These are phyloP conservation scores for Nebria salina DNA, from an alignment of 2,888 invertebrate species.

Conservation along the genomic window DNA sequence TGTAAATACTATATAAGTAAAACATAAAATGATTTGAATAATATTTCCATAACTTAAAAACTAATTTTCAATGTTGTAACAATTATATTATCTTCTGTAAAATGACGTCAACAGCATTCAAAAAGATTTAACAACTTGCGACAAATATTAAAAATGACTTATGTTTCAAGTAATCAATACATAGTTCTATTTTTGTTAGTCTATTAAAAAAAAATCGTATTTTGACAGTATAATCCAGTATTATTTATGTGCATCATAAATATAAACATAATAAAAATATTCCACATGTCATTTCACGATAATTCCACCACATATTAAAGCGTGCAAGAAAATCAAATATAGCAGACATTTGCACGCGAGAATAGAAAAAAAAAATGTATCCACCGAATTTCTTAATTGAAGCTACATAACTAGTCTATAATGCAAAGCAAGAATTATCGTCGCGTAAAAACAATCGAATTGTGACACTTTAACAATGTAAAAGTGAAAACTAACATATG, in stretches of 20 bases:
- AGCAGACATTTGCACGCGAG: neutral
- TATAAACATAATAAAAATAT: neutral
- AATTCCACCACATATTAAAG: neutral
- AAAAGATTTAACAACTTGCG: neutral
- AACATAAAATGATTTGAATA: neutral
- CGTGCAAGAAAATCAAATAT: too few species aligned
- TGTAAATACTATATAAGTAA: neutral
- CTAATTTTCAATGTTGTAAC: too few species aligned
- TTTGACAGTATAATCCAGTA: neutral
- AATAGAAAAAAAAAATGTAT: neutral
- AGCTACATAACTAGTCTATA: neutral
- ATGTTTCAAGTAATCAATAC: neutral
- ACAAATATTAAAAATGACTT: neutral
- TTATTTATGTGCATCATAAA: constrained; percentile 1
- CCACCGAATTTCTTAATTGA: constrained; percentile 5
- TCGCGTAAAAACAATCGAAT: constrained; percentile 19
- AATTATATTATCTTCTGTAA: too few species aligned
- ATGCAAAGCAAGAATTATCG: neutral
- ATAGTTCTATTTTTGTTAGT: neutral
- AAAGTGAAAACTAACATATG: constrained; percentile 6
- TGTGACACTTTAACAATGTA: neutral
- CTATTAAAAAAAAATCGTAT: neutral
- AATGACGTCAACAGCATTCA: neutral
- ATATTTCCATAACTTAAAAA: neutral
- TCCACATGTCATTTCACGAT: neutral